Evolutionary conservation across 2,113 vertebrate genomes (phyloP).

Genomic region (Furnarius figulus): DNA sequence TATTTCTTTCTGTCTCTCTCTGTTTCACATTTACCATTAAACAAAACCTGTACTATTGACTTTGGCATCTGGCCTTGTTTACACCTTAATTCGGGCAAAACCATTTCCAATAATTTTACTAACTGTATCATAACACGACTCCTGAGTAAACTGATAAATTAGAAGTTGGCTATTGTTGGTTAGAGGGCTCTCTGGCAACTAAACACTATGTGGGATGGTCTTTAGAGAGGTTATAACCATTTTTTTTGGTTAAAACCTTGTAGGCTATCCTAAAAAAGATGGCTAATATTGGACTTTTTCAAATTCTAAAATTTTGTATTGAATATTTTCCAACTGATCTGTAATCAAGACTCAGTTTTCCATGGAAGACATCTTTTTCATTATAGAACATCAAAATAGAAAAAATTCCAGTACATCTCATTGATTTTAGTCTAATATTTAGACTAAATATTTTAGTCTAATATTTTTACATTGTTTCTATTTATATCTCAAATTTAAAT

Average conservation of each 20-base stretch:
- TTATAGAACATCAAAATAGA: background rate
- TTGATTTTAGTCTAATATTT: background rate
- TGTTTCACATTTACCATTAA: too few relatives aligned
- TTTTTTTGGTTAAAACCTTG: background rate
- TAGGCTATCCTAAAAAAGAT: background rate
- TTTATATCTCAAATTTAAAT: background rate
- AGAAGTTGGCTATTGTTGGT: background rate
- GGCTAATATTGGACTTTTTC: background rate
- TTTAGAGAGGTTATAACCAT: background rate
- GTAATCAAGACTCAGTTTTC: background rate
- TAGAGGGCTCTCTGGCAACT: background rate
- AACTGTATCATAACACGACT: too few relatives aligned
- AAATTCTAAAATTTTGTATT: background rate
- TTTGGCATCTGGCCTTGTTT: too few relatives aligned
- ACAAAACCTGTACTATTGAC: too few relatives aligned
- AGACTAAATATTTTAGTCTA: background rate
- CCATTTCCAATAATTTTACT: too few relatives aligned
- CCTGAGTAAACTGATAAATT: background rate
- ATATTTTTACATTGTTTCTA: background rate
- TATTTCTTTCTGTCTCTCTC: too few relatives aligned
- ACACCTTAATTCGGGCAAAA: too few relatives aligned
- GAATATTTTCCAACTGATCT: background rate
- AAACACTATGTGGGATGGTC: background rate
- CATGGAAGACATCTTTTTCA: fast-evolving
- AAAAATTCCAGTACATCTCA: background rate